These are phyloP conservation scores for Uromys caudimaculatus DNA, from an alignment of 2,797 vertebrate species.

Conservation along the genomic window DNA sequence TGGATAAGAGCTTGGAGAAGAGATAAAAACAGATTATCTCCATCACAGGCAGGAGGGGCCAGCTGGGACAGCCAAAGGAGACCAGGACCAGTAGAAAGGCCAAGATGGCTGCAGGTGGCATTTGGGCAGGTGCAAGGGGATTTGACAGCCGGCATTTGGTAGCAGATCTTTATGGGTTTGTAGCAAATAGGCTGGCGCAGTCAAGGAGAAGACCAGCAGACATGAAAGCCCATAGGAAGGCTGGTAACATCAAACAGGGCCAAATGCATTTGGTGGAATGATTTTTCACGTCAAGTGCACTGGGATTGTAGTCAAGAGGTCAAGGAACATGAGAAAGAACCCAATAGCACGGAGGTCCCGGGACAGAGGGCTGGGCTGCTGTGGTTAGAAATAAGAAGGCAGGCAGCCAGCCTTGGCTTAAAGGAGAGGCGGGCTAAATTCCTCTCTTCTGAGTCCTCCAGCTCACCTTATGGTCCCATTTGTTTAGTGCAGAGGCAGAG, in stretches of 20 bases:
- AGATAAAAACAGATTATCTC: not conserved
- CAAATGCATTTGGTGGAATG: not conserved
- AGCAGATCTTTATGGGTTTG: not conserved
- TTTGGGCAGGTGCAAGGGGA: not conserved
- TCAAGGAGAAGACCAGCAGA: not conserved
- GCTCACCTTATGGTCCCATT: fast-evolving
- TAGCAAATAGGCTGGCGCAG: not conserved
- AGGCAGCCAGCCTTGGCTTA: not conserved
- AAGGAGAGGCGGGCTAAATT: not conserved
- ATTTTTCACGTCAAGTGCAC: not conserved
- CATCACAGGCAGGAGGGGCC: not conserved
- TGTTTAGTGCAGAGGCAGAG: not conserved
- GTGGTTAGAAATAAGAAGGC: not conserved
- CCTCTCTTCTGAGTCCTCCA: not conserved
- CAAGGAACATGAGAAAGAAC: not conserved
- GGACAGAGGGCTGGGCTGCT: not conserved
- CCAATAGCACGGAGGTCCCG: not conserved
- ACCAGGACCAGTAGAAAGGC: not conserved
- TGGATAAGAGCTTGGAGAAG: not conserved
- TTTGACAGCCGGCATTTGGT: not conserved
- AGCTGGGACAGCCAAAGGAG: not conserved
- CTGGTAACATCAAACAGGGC: not conserved
- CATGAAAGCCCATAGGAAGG: not conserved
- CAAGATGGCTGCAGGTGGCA: no score
- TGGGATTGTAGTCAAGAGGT: not conserved